Evolutionary conservation across 2,797 vertebrate species (phyloP).

Genomic region (Syndactyla subalaris): DNA sequence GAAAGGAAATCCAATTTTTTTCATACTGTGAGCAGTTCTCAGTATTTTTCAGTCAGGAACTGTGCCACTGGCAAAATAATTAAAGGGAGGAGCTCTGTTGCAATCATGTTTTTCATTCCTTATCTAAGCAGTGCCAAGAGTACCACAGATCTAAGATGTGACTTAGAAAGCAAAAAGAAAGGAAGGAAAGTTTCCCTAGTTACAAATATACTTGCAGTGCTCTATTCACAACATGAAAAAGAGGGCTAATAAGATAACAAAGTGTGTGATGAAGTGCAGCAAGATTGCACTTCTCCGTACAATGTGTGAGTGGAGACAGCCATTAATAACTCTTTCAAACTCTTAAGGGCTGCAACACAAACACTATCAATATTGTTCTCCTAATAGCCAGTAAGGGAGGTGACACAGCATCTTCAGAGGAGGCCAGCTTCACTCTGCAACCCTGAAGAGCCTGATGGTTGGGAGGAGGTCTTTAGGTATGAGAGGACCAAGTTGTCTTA

Average conservation of each 20-base stretch:
- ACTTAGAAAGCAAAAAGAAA: not conserved
- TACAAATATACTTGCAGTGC: not conserved
- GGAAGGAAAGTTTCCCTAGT: not conserved
- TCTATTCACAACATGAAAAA: not conserved
- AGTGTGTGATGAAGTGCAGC: constrained; percentile 1
- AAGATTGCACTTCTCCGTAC: not conserved
- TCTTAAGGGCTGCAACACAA: not conserved
- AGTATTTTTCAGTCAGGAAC: not conserved
- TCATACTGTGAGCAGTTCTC: not conserved
- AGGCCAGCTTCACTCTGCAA: not conserved
- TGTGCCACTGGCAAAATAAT: not conserved
- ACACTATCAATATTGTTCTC: not conserved
- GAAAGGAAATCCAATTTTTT: not conserved
- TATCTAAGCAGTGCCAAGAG: not conserved
- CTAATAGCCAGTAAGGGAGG: not conserved
- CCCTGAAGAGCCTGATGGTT: not conserved
- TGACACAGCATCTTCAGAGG: not conserved
- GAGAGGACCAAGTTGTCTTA: not conserved
- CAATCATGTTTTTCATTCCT: not conserved
- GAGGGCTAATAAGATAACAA: not conserved
- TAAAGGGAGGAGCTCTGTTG: not conserved
- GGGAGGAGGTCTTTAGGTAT: not conserved
- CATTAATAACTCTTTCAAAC: not conserved
- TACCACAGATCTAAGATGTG: not conserved
- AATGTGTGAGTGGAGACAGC: not conserved